These are phyloP conservation scores for Trachelus troglodyta DNA, from an alignment of 2,888 invertebrate genomes.

Conservation along the genomic window DNA sequence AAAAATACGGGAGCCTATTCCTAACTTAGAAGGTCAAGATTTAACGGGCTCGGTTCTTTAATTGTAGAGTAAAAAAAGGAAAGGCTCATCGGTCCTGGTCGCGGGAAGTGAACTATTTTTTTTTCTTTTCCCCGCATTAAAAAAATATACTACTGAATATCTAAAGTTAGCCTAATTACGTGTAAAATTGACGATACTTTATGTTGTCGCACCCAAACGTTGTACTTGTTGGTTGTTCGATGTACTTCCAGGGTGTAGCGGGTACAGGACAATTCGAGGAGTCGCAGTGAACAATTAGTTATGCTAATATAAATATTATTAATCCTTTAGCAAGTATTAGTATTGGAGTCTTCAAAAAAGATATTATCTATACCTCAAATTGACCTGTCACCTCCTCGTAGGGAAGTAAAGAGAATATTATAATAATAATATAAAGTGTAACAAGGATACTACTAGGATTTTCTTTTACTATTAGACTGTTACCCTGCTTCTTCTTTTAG, in stretches of 20 bases:
- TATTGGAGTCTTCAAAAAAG: not conserved
- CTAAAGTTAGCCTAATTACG: not conserved
- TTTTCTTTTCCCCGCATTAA: not conserved
- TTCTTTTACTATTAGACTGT: not conserved
- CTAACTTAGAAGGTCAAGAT: not conserved
- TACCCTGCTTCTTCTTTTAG: not conserved
- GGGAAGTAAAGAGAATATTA: not conserved
- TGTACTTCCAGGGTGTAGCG: not conserved
- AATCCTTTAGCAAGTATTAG: not conserved
- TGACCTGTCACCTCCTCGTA: not conserved
- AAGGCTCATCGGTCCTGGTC: not conserved
- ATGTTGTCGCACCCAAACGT: not conserved
- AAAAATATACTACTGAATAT: not conserved
- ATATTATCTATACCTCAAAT: not conserved
- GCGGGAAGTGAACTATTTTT: not conserved
- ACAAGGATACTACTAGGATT: not conserved
- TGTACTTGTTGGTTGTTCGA: not conserved
- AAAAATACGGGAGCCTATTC: slow-evolving; percentile 31
- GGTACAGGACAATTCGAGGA: not conserved
- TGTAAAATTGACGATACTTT: not conserved
- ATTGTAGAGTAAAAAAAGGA: not conserved
- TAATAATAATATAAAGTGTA: not conserved
- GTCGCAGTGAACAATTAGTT: not conserved
- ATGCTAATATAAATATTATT: not conserved
- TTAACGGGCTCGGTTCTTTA: not conserved